phyloP scores from a whole-genome alignment of 2,888 invertebrate species.

The Lepidochrysops patricia region DNA sequence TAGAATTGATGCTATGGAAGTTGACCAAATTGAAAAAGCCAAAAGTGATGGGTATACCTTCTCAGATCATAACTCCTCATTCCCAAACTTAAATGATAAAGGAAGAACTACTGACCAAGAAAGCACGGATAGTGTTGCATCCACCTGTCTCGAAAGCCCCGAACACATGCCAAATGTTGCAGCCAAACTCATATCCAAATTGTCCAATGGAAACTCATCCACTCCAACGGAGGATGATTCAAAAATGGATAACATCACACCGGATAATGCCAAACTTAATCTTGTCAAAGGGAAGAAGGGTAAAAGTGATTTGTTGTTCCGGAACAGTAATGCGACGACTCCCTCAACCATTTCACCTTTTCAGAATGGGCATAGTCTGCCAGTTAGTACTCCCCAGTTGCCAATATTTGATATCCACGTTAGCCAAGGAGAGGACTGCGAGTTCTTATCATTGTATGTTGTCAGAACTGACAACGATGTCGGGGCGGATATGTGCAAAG shows the following conservation, averaged over 20 bases:
- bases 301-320: conserved; percentile 55
- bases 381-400: conserved; percentile 51
- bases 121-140: conserved; percentile 57
- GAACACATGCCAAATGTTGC: conserved; percentile 49
- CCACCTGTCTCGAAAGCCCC: conserved; percentile 51
- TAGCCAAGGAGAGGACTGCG: conserved; percentile 61
- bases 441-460: conserved; percentile 59
- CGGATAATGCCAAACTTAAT: conserved; percentile 50
- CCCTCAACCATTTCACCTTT: conserved; percentile 67
- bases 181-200: conserved; percentile 59
- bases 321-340: conserved; percentile 56
- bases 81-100: conserved; percentile 36
- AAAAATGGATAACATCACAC: conserved; percentile 47
- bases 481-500: conserved; percentile 63
- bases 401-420: conserved; percentile 63
- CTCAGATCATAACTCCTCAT: conserved; percentile 39
- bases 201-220: conserved; percentile 66
- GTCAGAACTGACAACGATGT: conserved; percentile 63
- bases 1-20: conserved; percentile 38
- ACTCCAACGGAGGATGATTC: conserved; percentile 50
- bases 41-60: conserved; percentile 49
- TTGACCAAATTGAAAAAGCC: conserved; percentile 38
- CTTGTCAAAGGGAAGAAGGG: conserved; percentile 41
- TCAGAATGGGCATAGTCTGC: conserved; percentile 61
- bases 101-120: conserved; percentile 58